Conservation (phyloP, 2,888 invertebrate genomes). For the Drosophila glabriapex region DNA sequence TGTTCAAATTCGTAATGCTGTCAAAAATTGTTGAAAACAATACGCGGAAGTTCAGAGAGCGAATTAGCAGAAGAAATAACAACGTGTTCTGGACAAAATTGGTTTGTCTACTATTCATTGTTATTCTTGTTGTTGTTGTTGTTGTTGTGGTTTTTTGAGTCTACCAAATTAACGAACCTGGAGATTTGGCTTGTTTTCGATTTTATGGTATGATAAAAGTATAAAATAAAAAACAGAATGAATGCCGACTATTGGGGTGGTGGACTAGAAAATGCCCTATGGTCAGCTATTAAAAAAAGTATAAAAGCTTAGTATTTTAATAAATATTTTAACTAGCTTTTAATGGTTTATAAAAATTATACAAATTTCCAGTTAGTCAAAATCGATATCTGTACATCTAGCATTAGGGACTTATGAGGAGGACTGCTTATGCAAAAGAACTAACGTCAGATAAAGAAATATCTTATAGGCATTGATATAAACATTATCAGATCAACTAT, state of each 20-base stretch:
- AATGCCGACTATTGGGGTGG: not conserved
- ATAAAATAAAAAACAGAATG: not conserved
- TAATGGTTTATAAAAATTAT: not conserved
- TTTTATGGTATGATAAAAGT: constrained; percentile 20
- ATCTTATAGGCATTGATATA: too few relatives aligned
- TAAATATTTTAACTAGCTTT: not conserved
- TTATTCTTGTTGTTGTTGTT: not conserved
- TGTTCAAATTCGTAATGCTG: constrained; percentile 30
- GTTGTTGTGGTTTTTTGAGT: constrained; percentile 2
- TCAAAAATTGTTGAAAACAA: constrained; percentile 32
- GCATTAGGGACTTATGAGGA: not conserved
- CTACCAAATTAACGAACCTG: constrained; percentile 8
- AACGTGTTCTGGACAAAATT: constrained; percentile 24
- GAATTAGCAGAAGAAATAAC: constrained; percentile 13
- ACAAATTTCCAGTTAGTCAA: not conserved
- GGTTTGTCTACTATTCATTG: constrained; percentile 23
- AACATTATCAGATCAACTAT: too few relatives aligned
- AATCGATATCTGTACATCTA: not conserved
- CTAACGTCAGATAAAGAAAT: too few relatives aligned
- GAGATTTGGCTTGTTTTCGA: constrained; percentile 36
- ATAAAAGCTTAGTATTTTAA: not conserved
- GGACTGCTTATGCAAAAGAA: too few relatives aligned
- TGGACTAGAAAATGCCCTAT: constrained; percentile 2
- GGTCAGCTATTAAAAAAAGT: not conserved
- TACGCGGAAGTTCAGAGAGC: constrained; percentile 54